phyloP scores from a whole-genome alignment of 2,113 vertebrate genomes.

The Trematomus loennbergii region DNA sequence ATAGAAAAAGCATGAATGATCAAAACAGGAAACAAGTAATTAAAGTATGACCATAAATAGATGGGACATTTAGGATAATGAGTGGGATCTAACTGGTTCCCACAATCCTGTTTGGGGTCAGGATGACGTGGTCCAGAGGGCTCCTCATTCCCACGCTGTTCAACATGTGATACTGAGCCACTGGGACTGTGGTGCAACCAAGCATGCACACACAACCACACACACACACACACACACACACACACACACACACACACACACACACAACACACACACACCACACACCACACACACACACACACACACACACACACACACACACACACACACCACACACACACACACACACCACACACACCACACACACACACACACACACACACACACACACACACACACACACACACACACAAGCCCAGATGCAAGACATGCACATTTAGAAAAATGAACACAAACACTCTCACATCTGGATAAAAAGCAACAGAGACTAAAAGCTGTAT shows the following conservation, averaged over 20 bases:
- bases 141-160: constrained; percentile 81
- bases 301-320: constrained; percentile 7
- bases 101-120: constrained; percentile 74
- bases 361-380: constrained; percentile 14
- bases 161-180: constrained; percentile 69
- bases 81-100: constrained; percentile 72
- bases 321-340: background rate
- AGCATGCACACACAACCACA: constrained; percentile 14
- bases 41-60: constrained; percentile 36
- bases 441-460: constrained; percentile 1
- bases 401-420: constrained; percentile 2
- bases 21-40: background rate
- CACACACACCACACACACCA: constrained; percentile 8
- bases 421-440: background rate
- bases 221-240: background rate
- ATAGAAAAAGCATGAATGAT: background rate
- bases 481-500: constrained; percentile 6
- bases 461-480: constrained; percentile 29
- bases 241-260: constrained; percentile 6
- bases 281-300: constrained; percentile 14
- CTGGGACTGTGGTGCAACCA: constrained; percentile 54
- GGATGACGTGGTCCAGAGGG: constrained; percentile 73
- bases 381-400: constrained; percentile 10
- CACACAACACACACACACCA: constrained; percentile 10
- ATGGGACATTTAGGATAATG: constrained; percentile 37